phyloP scores from a whole-genome alignment of 2,113 vertebrate genomes.

The Puntigrus tetrazona region DNA sequence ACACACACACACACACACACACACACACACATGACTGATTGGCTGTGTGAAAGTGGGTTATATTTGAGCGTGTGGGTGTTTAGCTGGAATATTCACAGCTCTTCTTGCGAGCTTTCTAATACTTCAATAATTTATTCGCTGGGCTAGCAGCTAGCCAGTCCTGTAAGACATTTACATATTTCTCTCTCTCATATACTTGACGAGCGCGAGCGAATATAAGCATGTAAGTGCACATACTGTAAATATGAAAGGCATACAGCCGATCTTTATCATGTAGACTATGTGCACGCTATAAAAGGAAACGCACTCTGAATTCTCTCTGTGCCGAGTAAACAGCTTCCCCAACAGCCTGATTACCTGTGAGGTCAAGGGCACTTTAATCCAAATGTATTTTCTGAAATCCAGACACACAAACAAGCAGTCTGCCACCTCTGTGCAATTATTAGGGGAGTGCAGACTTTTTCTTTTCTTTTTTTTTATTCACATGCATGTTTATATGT shows the following conservation, averaged over 20 bases:
- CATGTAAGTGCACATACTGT: background rate
- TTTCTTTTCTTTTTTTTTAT: background rate
- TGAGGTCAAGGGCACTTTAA: slow-evolving; percentile 30
- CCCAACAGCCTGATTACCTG: slow-evolving; percentile 15
- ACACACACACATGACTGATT: slow-evolving; percentile 19
- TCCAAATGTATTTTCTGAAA: slow-evolving; percentile 15
- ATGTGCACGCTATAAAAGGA: slow-evolving; percentile 6
- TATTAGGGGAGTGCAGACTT: background rate
- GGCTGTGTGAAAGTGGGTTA: slow-evolving; percentile 41
- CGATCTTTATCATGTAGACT: background rate
- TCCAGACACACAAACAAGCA: slow-evolving; percentile 31
- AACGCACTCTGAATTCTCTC: slow-evolving; percentile 13
- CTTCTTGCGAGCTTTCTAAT: slow-evolving; percentile 43
- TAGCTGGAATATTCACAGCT: slow-evolving; percentile 36
- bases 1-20: too few species aligned
- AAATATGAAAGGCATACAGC: background rate
- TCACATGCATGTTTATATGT: too few species aligned
- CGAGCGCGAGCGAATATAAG: background rate
- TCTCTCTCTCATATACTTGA: background rate
- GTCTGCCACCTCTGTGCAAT: background rate
- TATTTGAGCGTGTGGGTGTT: slow-evolving; percentile 48
- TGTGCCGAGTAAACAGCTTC: background rate
- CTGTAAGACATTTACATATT: background rate
- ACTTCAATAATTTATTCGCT: slow-evolving; percentile 46
- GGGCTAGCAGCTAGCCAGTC: background rate